Base-by-base conservation (phyloP, 1,140 invertebrate species). In the Vanessa tameamea region DNA sequence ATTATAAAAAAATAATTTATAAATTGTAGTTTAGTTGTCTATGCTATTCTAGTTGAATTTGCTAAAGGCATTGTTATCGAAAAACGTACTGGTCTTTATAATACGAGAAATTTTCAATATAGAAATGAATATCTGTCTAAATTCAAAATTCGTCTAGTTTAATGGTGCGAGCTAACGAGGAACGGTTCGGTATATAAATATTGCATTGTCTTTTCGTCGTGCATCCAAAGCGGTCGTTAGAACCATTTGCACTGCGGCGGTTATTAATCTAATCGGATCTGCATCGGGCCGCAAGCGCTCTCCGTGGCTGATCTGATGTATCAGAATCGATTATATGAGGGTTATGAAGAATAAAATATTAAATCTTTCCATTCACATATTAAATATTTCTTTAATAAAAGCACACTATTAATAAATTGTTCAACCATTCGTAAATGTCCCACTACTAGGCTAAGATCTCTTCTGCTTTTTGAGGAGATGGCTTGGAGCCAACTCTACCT, bases 231-330 rank as follows among this genome's bases (percentile, higher is more conserved):
- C 47, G 14, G 64, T 66, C 55, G 48, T 47, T 23, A 50, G 26
- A 68, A 13, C 66, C 63, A 51, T 59, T 67, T 81, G 75, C 72
- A 76, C 65, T 68, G 65, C 65, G 65, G 69, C 73, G 48, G 78
- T 78, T 75, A 75, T 79, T 82, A 80, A 84, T 84, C 74, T 80
- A 82, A 84, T 84, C 71, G 78, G 72, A 64, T 53, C 70, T 74
- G 77, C 73, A 75, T 72, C 53, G 72, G 59, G 68, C 75, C 75
- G 50, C 79, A 78, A 77, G 73, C 78, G 76, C 73, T 72, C 73
- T 74, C 73, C 78, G 76, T 72, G 73, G 64, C 47, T 53, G n/a
- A 53, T 64, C 65, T 47, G n/a, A 23, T 14, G 26, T 59, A 59
- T 20, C 55, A 5, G 8, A 8, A 59, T n/a, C 55, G 16, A n/a